Conservation (phyloP, 2,113 vertebrate species). For the Gallinago paraguaiae region DNA sequence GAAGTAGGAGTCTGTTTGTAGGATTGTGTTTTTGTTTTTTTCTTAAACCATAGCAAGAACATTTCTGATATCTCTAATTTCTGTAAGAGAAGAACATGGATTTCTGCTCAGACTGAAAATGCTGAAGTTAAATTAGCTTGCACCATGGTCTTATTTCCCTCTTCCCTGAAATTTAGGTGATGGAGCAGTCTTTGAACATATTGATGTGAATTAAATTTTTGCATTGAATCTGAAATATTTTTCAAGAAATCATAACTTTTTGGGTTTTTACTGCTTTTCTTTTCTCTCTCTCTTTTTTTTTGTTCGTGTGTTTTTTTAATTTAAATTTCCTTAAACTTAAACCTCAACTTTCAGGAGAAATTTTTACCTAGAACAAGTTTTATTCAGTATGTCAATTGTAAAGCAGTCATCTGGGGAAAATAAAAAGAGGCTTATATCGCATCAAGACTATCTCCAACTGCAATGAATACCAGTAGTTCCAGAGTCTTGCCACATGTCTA, state of each 20-base stretch:
- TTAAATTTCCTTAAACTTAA: background rate
- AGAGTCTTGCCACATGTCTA: background rate
- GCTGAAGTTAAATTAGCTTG: background rate
- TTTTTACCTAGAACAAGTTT: background rate
- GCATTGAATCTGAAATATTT: background rate
- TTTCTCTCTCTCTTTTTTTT: background rate
- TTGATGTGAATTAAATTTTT: background rate
- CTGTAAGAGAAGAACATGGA: background rate
- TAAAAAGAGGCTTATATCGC: background rate
- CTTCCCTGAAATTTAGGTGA: background rate
- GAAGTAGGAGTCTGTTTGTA: accelerated
- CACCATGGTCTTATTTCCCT: background rate
- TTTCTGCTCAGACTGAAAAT: background rate
- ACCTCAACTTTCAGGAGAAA: background rate
- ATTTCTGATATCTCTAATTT: background rate
- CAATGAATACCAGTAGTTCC: background rate
- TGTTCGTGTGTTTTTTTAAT: background rate
- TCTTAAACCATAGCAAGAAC: background rate
- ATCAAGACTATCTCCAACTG: background rate
- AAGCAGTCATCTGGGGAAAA: background rate
- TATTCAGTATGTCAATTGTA: background rate
- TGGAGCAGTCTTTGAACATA: background rate
- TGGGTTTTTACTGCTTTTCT: background rate
- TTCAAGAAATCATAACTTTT: background rate
- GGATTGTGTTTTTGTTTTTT: background rate